Conservation (phyloP, 2,888 invertebrate species). For the Chaetoderma sp. region DNA sequence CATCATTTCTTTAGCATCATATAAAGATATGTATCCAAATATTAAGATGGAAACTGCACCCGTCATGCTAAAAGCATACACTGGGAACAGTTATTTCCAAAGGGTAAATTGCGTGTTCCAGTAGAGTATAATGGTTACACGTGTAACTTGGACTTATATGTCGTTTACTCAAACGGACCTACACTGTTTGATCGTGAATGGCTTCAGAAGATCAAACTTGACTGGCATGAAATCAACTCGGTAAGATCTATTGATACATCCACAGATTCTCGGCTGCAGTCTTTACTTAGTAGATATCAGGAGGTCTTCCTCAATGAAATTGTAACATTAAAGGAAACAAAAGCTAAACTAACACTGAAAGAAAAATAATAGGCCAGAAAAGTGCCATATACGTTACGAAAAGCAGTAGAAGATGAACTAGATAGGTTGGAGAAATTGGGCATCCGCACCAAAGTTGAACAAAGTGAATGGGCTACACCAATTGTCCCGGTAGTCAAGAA, state of each 20-base stretch:
- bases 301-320: neutral
- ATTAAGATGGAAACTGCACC: too few relatives aligned
- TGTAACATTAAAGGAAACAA: neutral
- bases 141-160: neutral
- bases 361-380: neutral
- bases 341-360: neutral
- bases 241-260: too few relatives aligned
- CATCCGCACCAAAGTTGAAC: slow-evolving; percentile 24
- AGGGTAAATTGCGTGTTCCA: neutral
- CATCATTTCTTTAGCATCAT: neutral
- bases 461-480: slow-evolving; percentile 44
- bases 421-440: slow-evolving; percentile 19
- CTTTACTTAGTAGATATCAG: neutral
- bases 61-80: neutral
- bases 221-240: slow-evolving; percentile 6
- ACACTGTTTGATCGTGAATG: slow-evolving; percentile 20
- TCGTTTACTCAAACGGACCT: slow-evolving; percentile 5
- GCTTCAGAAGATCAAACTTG: slow-evolving; percentile 18
- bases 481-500: slow-evolving; percentile 45
- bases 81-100: neutral
- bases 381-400: too few relatives aligned
- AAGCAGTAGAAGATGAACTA: slow-evolving; percentile 26
- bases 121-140: neutral
- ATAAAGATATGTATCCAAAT: too few relatives aligned
- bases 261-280: too few relatives aligned